Evolutionary conservation across 2,888 invertebrate species (phyloP).

Genomic region (Stegophylla sp.): DNA sequence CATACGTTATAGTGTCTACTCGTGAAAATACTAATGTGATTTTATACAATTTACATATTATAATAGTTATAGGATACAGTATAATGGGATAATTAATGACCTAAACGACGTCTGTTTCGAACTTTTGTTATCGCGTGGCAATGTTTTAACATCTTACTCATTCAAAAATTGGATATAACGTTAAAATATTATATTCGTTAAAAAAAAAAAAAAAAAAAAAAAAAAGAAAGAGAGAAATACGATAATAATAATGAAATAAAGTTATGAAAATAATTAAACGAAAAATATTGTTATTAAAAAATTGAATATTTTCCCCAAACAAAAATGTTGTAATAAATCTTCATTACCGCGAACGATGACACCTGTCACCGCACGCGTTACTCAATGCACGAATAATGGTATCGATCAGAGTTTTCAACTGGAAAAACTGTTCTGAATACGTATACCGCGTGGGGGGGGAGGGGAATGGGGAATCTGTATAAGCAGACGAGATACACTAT

Average conservation of each 20-base stretch:
- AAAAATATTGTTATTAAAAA: conserved; percentile 11
- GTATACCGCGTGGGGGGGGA: not conserved
- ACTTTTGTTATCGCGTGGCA: no score
- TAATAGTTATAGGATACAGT: no score
- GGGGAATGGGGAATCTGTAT: not conserved
- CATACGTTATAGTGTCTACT: no score
- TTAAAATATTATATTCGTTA: not conserved
- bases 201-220: not conserved
- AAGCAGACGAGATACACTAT: not conserved
- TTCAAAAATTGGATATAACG: not conserved
- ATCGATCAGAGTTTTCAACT: conserved; percentile 15
- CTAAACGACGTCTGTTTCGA: no score
- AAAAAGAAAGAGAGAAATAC: no score
- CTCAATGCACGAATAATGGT: not conserved
- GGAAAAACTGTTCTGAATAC: conserved; percentile 23
- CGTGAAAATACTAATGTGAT: no score
- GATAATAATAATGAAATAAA: no score
- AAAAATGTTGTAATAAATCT: conserved; percentile 37
- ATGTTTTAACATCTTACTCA: not conserved
- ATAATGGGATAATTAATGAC: no score
- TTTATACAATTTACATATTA: no score
- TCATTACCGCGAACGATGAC: conserved; percentile 39
- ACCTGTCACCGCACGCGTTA: conserved; percentile 20
- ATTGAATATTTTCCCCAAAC: not conserved
- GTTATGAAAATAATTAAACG: conserved; percentile 19